phyloP scores from a whole-genome alignment of 2,888 invertebrate genomes.

The Macrophya alboannulata region DNA sequence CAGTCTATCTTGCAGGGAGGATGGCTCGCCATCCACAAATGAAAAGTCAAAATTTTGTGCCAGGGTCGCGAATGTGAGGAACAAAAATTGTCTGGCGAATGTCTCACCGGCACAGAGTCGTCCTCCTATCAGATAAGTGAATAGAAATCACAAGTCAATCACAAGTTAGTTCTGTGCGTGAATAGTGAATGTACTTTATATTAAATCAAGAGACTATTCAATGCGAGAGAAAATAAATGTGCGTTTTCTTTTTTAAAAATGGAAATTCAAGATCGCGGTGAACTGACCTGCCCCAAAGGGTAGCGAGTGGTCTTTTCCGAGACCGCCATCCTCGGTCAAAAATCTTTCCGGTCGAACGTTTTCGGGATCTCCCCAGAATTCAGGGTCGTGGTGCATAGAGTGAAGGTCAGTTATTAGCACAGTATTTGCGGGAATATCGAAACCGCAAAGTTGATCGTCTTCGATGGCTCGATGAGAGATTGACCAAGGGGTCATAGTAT shows the following conservation, averaged over 20 bases:
- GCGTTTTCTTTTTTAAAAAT: background rate
- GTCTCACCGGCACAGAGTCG: slow-evolving; percentile 88
- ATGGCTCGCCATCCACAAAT: slow-evolving; percentile 81
- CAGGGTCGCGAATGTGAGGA: slow-evolving; percentile 83
- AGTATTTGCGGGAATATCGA: slow-evolving; percentile 83
- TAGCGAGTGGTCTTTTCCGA: slow-evolving; percentile 83
- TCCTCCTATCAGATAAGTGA: slow-evolving; percentile 80
- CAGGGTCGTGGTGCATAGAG: slow-evolving; percentile 82
- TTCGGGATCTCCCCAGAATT: slow-evolving; percentile 85
- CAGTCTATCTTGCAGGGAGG: slow-evolving; percentile 77
- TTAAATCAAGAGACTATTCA: background rate
- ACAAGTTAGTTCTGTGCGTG: background rate
- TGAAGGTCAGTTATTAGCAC: slow-evolving; percentile 82
- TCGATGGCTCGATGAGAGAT: slow-evolving; percentile 82
- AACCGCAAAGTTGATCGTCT: slow-evolving; percentile 83
- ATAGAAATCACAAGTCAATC: background rate
- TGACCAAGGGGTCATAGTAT: slow-evolving; percentile 84
- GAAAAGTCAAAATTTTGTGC: slow-evolving; percentile 85
- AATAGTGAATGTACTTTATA: background rate
- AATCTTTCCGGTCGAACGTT: slow-evolving; percentile 87
- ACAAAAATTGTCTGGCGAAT: slow-evolving; percentile 85
- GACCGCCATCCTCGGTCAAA: slow-evolving; percentile 81
- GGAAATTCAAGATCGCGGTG: background rate
- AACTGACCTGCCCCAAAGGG: slow-evolving; percentile 86
- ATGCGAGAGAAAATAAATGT: background rate